phyloP scores from a whole-genome alignment of 2,888 invertebrate species.

The Dynastes maya region DNA sequence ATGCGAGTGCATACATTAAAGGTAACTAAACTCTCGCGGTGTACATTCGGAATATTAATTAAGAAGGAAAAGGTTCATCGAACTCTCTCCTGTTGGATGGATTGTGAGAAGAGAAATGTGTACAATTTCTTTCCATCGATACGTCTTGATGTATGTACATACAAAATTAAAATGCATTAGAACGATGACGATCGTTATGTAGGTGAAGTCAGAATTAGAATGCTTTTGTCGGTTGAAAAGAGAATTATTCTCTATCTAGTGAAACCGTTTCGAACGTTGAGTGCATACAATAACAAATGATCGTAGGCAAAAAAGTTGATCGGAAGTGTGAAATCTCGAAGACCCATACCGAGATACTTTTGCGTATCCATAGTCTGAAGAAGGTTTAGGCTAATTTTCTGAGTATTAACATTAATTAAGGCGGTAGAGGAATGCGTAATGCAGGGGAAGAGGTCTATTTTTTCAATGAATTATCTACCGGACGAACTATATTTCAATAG shows the following conservation, averaged over 20 bases:
- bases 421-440: too few species aligned
- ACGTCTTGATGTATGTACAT: neutral
- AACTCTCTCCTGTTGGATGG: neutral
- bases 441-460: too few species aligned
- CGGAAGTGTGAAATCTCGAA: neutral
- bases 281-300: neutral
- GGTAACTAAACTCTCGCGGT: slow-evolving; percentile 11
- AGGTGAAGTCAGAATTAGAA: neutral
- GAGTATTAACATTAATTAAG: too few species aligned
- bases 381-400: too few species aligned
- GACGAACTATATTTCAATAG: too few species aligned
- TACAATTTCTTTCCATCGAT: slow-evolving; percentile 2
- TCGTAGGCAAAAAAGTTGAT: neutral
- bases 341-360: too few species aligned
- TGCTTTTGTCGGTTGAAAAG: slow-evolving; percentile 5
- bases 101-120: slow-evolving; percentile 11
- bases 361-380: too few species aligned
- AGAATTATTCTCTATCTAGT: neutral
- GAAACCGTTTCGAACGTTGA: neutral
- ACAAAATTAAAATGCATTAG: neutral
- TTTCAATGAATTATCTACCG: too few species aligned
- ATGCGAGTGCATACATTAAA: neutral
- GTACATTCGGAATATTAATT: neutral
- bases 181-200: neutral
- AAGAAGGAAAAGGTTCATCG: neutral